Base-by-base conservation (phyloP, 2,797 vertebrate species). In the Enteromius treurensis region DNA sequence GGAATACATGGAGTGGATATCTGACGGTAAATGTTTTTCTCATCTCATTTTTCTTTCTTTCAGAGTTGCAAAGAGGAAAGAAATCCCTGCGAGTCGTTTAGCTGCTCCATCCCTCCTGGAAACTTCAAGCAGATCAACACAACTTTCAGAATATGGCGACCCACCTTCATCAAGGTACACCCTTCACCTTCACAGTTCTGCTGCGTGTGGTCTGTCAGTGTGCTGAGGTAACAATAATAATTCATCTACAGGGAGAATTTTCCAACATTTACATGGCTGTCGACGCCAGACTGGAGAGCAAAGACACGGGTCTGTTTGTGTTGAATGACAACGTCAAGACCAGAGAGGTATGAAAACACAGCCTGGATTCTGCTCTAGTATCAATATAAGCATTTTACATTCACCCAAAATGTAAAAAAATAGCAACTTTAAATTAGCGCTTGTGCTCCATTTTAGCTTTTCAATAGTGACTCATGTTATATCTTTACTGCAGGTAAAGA, bases 131-230 rank as follows among this genome's bases (percentile, higher is more conserved):
- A 97, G 60, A 94, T 99, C 85, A 98, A 99, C 14, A 82, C 97
- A 65, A 97, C 96, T 0, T 93, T 99, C 84, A 90, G 95, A 89
- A 90, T 99, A 84, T 99, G 98, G 98, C 97, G 96, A 84, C 94
- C 95, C 29, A 97, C 98, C 0, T 98, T 99, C 83, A 95, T 98
- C 86, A 95, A 95, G 92, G 98, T 98, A 91, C 89, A 88, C 47
- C 17, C 5, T 51, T 68, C 5, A 5, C 3, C 49, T 17, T 70
- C 37, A 70, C 34, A 5, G 1, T 42, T 19, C 37, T 67, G 60
- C 26, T 47, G 42, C 17, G 2, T 81, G 49, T 62, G 11, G 62
- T 65, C 29, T n/a, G 81, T 10, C 9, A 3, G 47, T 8, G 37
- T 6, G n/a, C 13, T 80, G 23, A n/a, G 62, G 9, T 76, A 67